These are phyloP conservation scores for Plutomurus gul DNA, from an alignment of 1,140 invertebrate species.

Conservation along the genomic window DNA sequence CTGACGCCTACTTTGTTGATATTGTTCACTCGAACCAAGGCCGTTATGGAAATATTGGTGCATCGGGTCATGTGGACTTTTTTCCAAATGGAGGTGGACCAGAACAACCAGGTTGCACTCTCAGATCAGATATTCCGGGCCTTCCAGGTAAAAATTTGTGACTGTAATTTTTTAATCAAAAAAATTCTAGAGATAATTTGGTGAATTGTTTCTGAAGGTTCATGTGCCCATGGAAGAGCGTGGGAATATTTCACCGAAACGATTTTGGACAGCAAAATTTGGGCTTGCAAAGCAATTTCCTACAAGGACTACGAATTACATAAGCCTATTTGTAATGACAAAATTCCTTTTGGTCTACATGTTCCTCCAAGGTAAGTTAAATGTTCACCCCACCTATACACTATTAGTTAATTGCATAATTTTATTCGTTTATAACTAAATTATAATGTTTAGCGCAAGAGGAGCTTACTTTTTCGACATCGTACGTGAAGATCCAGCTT, in stretches of 20 bases:
- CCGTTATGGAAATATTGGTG: conserved; percentile 62
- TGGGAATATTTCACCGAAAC: conserved; percentile 59
- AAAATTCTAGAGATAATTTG: background rate
- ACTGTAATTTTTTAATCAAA: background rate
- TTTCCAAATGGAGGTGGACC: conserved; percentile 43
- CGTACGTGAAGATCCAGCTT: conserved; percentile 31
- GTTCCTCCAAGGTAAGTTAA: conserved; percentile 35
- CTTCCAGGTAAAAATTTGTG: conserved; percentile 16
- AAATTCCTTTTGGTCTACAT: conserved; percentile 42
- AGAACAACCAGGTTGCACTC: conserved; percentile 40
- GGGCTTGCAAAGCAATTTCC: conserved; percentile 41
- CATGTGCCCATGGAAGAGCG: conserved; percentile 55
- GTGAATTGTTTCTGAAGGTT: background rate
- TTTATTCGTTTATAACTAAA: background rate
- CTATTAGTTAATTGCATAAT: background rate
- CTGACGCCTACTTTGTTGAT: conserved; percentile 60
- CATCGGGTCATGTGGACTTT: conserved; percentile 66
- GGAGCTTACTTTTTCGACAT: conserved; percentile 44
- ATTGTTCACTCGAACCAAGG: conserved; percentile 72
- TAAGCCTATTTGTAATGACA: conserved; percentile 22
- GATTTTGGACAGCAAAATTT: conserved; percentile 55
- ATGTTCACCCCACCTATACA: background rate
- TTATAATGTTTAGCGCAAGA: background rate
- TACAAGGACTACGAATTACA: conserved; percentile 39
- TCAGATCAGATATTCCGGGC: conserved; percentile 42